Base-by-base conservation (phyloP, 2,113 vertebrate genomes). In the Pseudopipra pipra region DNA sequence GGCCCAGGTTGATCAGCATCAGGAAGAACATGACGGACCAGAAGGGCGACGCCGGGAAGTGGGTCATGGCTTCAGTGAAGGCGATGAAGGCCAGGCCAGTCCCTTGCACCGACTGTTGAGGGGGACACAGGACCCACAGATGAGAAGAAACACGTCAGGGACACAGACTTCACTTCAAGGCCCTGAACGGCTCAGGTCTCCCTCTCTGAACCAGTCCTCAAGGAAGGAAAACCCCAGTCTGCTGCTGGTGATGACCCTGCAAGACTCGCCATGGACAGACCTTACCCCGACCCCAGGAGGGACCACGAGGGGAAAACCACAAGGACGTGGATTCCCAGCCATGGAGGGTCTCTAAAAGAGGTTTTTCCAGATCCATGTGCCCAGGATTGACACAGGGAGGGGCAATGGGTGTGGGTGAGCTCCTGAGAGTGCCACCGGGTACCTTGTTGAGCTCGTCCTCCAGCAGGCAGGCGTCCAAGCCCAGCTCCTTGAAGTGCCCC, bases 21-120 rank as follows among this genome's bases (percentile, higher is more conserved):
- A 99, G 97, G 98, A 99, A 99, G 98, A 99, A 99, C 99, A 99
- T 99, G 96, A 99, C 99, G 0, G 99, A 99, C 99, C 99, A 99
- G 96, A 99, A 99, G 0, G 99, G 99, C 11, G 99, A 99, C 61
- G 97, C 99, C 0, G 99, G 99, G 90, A 99, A 99, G 94, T 99
- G 99, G 3, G 99, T 99, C 99, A 99, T 99, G 96, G 99, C 99
- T 97, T 99, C 99, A 0, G 99, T 99, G 98, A 99, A 99, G 92
- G 99, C 99, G 6, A 99, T 99, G 96, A 99, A 99, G n/a, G 99
- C 99, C 97, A 99, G 96, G 70, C 99, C 99, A 7, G 99, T 99
- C 52, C 99, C 99, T 97, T 99, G 99, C 92, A 99, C 99, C 0
- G 99, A 98, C 99, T 99, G 97, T 24, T 86, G 46, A 55, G 5